Evolutionary conservation across 1,140 invertebrate genomes (phyloP).

Genomic region (Whitmania pigra): DNA sequence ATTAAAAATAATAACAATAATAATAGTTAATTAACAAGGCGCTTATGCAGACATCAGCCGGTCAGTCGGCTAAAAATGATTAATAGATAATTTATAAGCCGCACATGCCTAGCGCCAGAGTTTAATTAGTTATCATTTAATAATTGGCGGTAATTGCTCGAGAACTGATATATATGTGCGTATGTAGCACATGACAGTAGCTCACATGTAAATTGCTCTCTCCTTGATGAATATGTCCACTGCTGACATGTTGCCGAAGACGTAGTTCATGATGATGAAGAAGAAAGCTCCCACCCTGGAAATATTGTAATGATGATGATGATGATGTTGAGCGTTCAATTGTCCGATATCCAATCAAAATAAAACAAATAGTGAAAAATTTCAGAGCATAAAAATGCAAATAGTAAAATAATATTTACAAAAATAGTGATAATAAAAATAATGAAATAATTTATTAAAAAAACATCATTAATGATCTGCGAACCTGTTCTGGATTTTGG

Average conservation of each 20-base stretch:
- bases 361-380: background rate
- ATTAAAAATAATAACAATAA: too few species aligned
- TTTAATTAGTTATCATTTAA: too few species aligned
- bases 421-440: background rate
- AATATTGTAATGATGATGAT: too few species aligned
- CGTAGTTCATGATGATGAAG: constrained; percentile 27
- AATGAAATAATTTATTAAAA: background rate
- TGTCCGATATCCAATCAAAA: too few species aligned
- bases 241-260: constrained; percentile 26
- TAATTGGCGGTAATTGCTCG: too few species aligned
- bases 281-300: constrained; percentile 27
- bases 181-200: background rate
- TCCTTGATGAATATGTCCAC: constrained; percentile 27
- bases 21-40: too few species aligned
- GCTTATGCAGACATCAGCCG: background rate
- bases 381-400: background rate
- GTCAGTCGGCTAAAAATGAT: too few species aligned
- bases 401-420: background rate
- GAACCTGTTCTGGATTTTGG: constrained; percentile 27
- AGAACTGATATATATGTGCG: too few species aligned
- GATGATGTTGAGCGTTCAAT: too few species aligned
- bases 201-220: constrained; percentile 25
- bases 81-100: too few species aligned
- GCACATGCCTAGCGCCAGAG: too few species aligned
- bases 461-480: background rate